phyloP scores from a whole-genome alignment of 1,140 invertebrate genomes.

The Drosophila teissieri region DNA sequence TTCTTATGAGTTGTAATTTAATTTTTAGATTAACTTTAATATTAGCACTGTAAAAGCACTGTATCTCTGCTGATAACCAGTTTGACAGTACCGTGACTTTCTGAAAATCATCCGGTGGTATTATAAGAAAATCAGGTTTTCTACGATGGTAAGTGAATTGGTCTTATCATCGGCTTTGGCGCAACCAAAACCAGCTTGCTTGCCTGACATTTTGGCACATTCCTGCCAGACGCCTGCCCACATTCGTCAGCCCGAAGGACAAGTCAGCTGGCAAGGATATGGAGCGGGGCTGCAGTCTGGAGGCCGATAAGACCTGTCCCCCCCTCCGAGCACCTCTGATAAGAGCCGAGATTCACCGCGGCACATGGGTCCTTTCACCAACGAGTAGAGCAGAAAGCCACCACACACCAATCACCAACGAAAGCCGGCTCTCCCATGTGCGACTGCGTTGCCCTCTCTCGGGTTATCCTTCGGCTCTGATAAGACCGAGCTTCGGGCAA shows the following conservation, averaged over 20 bases:
- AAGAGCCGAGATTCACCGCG: conserved; percentile 27
- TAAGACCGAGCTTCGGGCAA: conserved; percentile 45
- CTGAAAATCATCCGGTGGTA: neutral
- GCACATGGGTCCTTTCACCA: conserved; percentile 60
- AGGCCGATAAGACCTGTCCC: conserved; percentile 27
- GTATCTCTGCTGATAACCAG: neutral
- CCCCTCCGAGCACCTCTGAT: conserved; percentile 56
- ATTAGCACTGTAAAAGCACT: no score
- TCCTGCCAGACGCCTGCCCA: conserved; percentile 41
- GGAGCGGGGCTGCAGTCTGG: conserved; percentile 4
- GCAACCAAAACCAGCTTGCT: conserved; percentile 27
- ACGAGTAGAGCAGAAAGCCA: conserved; percentile 11
- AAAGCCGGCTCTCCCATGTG: conserved; percentile 58
- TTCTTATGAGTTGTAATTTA: no score
- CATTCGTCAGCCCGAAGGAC: conserved; percentile 43
- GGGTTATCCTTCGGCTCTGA: conserved; percentile 40
- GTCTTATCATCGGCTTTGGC: conserved; percentile 12
- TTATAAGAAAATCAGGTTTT: neutral
- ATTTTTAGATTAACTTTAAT: no score
- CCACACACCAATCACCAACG: conserved; percentile 55
- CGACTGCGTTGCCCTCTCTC: conserved; percentile 44
- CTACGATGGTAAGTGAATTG: conserved; percentile 7
- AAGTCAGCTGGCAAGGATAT: conserved; percentile 13
- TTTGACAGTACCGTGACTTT: conserved; percentile 17
- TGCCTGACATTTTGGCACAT: conserved; percentile 50